A percentile compares a stretch with the other conserved stretches of the same genome.
Conservation (phyloP, 64 coral and sea anemone species). For the Montipora foliosa region DNA sequence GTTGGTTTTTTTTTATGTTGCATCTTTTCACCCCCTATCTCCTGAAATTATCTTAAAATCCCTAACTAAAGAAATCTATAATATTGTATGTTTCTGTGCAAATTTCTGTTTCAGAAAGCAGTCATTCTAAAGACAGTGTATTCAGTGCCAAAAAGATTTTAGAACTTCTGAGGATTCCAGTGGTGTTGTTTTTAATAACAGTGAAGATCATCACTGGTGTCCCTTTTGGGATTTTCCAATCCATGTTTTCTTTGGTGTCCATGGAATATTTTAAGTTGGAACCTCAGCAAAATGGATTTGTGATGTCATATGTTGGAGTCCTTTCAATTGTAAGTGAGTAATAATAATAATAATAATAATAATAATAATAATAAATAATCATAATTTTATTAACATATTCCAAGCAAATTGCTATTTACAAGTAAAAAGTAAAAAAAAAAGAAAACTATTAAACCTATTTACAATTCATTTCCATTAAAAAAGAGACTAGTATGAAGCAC, state of each 20-base stretch:
- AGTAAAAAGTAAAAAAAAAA: no score
- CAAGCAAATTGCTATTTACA: no score
- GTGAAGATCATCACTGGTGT: slow-evolving; percentile 85
- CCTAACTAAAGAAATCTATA: no score
- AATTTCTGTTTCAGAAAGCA: slow-evolving; percentile 24
- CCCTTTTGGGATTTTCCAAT: slow-evolving; percentile 97
- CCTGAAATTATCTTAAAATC: no score
- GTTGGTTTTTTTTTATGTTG: no score
- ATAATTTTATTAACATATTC: no score
- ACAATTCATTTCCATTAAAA: no score
- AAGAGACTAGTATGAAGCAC: no score
- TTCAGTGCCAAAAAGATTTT: slow-evolving; percentile 84
- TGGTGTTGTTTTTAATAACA: slow-evolving; percentile 81
- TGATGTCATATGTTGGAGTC: slow-evolving; percentile 91
- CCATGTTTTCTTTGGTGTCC: slow-evolving; percentile 94
- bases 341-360: no score
- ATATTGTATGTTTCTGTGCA: not conserved
- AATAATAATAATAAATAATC: no score
- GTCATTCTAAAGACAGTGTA: slow-evolving; percentile 17
- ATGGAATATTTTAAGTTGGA: slow-evolving; percentile 95
- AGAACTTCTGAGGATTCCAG: slow-evolving; percentile 66
- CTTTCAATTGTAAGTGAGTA: slow-evolving; percentile 93
- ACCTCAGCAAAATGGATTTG: slow-evolving; percentile 94
- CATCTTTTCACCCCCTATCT: no score
- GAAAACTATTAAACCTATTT: no score